Percentiles rank a stretch among this genome's conserved stretches.
Evolutionary conservation across 1,140 invertebrate genomes (phyloP).

Genomic region (Caenorhabditis briggsae): DNA sequence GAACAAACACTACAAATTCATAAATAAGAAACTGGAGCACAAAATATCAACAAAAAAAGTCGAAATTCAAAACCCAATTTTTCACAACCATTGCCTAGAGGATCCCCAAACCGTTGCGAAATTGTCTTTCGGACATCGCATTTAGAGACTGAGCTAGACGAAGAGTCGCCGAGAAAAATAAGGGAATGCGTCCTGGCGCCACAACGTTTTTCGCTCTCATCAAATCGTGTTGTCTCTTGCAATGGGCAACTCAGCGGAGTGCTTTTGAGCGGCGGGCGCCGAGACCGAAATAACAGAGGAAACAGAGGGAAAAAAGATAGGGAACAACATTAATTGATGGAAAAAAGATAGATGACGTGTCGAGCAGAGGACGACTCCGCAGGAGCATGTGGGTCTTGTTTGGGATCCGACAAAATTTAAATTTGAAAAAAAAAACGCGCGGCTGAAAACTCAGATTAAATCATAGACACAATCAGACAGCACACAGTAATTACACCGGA

Average conservation of each 20-base stretch:
- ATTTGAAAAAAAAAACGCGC: not conserved
- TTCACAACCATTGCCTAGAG: not conserved
- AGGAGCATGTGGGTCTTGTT: conserved; percentile 10
- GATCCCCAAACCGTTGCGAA: conserved; percentile 34
- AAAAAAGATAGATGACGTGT: conserved; percentile 31
- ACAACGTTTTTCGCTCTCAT: not conserved
- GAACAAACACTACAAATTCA: too few species aligned
- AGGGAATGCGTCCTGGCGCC: conserved; percentile 36
- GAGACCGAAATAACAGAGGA: conserved; percentile 36
- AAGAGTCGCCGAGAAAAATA: conserved; percentile 4
- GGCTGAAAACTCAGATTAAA: not conserved
- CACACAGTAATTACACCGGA: conserved; percentile 24
- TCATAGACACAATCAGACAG: not conserved
- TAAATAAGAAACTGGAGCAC: not conserved
- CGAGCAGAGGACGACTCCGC: too few species aligned
- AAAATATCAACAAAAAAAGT: not conserved
- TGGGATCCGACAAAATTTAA: not conserved
- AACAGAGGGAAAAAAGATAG: conserved; percentile 42
- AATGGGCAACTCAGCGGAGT: conserved; percentile 15
- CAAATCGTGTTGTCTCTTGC: not conserved
- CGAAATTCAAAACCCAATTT: not conserved
- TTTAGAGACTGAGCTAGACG: not conserved
- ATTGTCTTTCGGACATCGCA: conserved; percentile 20
- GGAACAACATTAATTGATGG: conserved; percentile 38
- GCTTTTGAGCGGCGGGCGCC: conserved; percentile 49